Conservation (phyloP, 23 tunicate species). For the Aplidium turbinatum region DNA sequence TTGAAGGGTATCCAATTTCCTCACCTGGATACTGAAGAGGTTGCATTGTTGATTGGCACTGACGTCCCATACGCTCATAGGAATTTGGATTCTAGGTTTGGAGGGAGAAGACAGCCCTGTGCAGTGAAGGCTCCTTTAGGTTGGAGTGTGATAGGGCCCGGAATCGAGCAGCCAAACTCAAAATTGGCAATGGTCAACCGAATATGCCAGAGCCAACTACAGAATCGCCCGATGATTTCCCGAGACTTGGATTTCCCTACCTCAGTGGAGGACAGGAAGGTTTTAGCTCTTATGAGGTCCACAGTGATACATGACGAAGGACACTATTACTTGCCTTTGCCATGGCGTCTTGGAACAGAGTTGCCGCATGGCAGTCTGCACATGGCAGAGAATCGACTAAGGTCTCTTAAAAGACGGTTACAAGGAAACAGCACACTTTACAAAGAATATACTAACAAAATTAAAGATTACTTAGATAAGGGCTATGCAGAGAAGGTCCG, state of each 20-base stretch:
- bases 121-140: slow-evolving; percentile 17
- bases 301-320: slow-evolving; percentile 1
- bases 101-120: not conserved
- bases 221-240: too few species aligned
- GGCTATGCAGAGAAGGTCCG: slow-evolving; percentile 10
- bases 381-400: slow-evolving; percentile 14
- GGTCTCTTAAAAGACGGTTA: slow-evolving; percentile 8
- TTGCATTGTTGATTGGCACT: slow-evolving; percentile 17
- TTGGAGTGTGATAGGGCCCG: slow-evolving; percentile 20
- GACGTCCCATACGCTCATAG: slow-evolving; percentile 17
- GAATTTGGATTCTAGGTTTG: not conserved
- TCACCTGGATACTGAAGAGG: slow-evolving; percentile 5
- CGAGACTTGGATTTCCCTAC: slow-evolving; percentile 6
- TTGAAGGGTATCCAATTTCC: slow-evolving; percentile 11
- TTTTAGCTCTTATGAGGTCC: not conserved
- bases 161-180: not conserved
- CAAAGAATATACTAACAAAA: not conserved
- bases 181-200: too few species aligned
- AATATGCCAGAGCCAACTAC: too few species aligned
- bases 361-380: slow-evolving; percentile 1
- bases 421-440: not conserved
- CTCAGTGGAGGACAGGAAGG: slow-evolving; percentile 14
- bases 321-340: slow-evolving; percentile 13
- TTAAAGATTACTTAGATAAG: slow-evolving; percentile 9
- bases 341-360: slow-evolving; percentile 11